A percentile compares a stretch with the other conserved stretches of the same genome.
Evolutionary conservation across 1,140 invertebrate genomes (phyloP).

Genomic region (Leptestheria dahalacensis): DNA sequence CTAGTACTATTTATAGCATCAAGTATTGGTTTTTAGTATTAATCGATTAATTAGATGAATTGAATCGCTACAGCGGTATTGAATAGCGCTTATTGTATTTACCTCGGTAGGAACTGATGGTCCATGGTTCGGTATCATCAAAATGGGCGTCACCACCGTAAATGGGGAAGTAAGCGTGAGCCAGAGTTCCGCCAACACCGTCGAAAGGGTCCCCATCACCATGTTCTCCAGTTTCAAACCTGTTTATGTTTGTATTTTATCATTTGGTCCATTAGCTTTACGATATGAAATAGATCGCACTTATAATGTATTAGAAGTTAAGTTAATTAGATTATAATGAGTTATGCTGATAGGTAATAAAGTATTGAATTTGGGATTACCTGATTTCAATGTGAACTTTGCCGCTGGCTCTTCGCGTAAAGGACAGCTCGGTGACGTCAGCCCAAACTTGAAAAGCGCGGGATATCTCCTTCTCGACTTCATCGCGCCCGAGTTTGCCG

Average conservation of each 20-base stretch:
- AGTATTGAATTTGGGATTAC: slow-evolving; percentile 30
- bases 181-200: slow-evolving; percentile 75
- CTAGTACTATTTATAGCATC: too few relatives aligned
- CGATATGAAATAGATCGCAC: too few relatives aligned
- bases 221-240: slow-evolving; percentile 61
- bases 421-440: slow-evolving; percentile 65
- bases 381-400: slow-evolving; percentile 79
- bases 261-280: too few relatives aligned
- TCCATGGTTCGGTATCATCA: slow-evolving; percentile 73
- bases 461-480: slow-evolving; percentile 64
- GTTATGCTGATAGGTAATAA: not conserved
- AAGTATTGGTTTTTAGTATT: too few relatives aligned
- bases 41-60: too few relatives aligned
- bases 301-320: too few relatives aligned
- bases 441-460: slow-evolving; percentile 76
- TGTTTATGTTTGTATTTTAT: too few relatives aligned
- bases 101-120: slow-evolving; percentile 53
- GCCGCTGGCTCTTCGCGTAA: slow-evolving; percentile 53
- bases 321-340: not conserved
- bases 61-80: too few relatives aligned
- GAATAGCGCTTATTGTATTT: too few relatives aligned
- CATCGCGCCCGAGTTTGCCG: slow-evolving; percentile 37
- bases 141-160: slow-evolving; percentile 91
- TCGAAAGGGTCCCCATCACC: slow-evolving; percentile 90
- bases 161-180: slow-evolving; percentile 86